Percentiles rank a stretch among this genome's conserved stretches.
These are phyloP conservation scores for Yponomeuta malinellus DNA, from an alignment of 2,888 invertebrate genomes.

Conservation along the genomic window DNA sequence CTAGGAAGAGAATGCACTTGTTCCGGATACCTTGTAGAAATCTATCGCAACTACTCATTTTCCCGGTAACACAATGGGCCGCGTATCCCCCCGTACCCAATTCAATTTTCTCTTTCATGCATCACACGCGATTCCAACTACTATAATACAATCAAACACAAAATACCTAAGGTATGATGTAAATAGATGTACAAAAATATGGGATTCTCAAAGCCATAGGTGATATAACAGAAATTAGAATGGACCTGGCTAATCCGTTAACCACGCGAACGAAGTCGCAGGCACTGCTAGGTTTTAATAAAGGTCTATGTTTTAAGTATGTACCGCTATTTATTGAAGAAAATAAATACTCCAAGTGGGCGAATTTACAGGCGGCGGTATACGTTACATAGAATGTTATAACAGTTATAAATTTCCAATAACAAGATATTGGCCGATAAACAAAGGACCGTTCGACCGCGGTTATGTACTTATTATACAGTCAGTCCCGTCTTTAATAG, in stretches of 20 bases:
- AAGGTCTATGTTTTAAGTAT: no score
- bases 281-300: no score
- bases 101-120: background rate
- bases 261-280: no score
- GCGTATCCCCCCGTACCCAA: background rate
- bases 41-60: background rate
- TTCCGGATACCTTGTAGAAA: background rate
- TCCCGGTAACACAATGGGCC: background rate
- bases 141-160: background rate
- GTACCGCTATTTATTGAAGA: no score
- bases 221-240: no score
- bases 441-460: constrained; percentile 45
- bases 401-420: constrained; percentile 43
- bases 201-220: no score
- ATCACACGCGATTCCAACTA: constrained; percentile 24
- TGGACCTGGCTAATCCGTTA: no score
- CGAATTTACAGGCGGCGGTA: constrained; percentile 16
- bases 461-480: constrained; percentile 54
- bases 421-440: constrained; percentile 45
- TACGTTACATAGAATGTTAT: constrained; percentile 45
- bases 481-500: constrained; percentile 36
- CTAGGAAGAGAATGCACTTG: background rate
- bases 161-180: no score
- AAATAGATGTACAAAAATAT: no score
- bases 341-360: no score